These are phyloP conservation scores for Lasioglossum figueresi DNA, from an alignment of 2,888 invertebrate genomes.

Conservation along the genomic window DNA sequence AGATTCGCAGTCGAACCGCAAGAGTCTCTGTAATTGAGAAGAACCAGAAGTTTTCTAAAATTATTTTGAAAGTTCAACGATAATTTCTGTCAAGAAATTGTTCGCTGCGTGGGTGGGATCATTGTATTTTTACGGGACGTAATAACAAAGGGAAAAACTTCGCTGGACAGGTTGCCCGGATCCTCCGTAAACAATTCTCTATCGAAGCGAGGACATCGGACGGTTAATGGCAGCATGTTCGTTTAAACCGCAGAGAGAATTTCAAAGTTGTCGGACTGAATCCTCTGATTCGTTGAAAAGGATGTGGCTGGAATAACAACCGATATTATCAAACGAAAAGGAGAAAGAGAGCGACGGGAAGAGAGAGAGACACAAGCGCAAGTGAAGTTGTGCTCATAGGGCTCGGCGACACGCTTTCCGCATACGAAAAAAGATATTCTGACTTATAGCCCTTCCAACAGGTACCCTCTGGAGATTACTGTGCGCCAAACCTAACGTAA, in stretches of 20 bases:
- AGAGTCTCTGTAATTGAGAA: not conserved
- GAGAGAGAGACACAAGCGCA: conserved; percentile 1
- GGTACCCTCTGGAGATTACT: conserved; percentile 54
- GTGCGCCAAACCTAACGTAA: conserved; percentile 53
- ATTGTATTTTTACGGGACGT: not conserved
- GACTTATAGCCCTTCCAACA: conserved; percentile 65
- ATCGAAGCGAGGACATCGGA: conserved; percentile 39
- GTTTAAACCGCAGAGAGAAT: conserved; percentile 72
- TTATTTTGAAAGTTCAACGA: not conserved
- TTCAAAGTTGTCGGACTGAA: conserved; percentile 77
- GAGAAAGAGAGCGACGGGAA: not conserved
- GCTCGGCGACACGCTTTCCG: conserved; percentile 71
- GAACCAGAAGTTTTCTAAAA: not conserved
- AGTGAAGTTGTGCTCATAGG: conserved; percentile 51
- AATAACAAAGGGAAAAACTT: not conserved
- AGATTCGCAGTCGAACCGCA: no score
- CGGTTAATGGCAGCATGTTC: conserved; percentile 64
- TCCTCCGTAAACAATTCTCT: conserved; percentile 54
- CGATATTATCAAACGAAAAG: conserved; percentile 49
- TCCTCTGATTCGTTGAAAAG: conserved; percentile 77
- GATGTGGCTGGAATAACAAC: conserved; percentile 80
- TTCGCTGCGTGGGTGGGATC: not conserved
- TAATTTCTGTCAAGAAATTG: not conserved
- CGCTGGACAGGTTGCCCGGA: conserved; percentile 25
- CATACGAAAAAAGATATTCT: conserved; percentile 75